Conservation (phyloP, 1,140 invertebrate genomes). For the Trichomalopsis sarcophagae region DNA sequence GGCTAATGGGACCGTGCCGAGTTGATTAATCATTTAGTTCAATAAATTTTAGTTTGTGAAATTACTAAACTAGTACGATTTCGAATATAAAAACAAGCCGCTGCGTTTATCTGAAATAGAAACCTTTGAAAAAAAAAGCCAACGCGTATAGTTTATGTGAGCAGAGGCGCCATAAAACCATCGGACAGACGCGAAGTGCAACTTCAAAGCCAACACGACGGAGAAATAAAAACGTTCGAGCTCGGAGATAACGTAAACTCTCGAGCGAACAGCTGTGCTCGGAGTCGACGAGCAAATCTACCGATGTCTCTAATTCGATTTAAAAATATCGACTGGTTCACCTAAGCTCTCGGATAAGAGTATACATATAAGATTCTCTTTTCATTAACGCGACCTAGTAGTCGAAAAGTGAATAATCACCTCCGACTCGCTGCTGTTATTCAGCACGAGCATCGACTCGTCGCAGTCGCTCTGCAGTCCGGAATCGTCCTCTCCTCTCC, state of each 20-base stretch:
- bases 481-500: slow-evolving; percentile 82
- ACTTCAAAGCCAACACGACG: neutral
- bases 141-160: neutral
- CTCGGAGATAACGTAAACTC: neutral
- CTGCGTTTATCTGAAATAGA: neutral
- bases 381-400: too few relatives aligned
- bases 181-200: neutral
- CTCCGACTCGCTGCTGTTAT: slow-evolving; percentile 67
- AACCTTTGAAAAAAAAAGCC: neutral
- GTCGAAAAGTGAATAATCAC: slow-evolving; percentile 51
- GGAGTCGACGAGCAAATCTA: neutral
- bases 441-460: slow-evolving; percentile 72
- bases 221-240: neutral
- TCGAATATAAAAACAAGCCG: neutral
- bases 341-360: neutral
- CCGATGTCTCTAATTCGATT: neutral
- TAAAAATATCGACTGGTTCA: neutral
- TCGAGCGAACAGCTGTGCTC: neutral
- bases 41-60: too few relatives aligned
- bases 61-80: neutral
- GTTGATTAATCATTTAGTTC: too few relatives aligned
- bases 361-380: neutral
- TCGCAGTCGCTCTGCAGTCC: slow-evolving; percentile 78
- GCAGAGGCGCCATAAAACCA: neutral
- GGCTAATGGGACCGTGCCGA: too few relatives aligned